phyloP scores from a whole-genome alignment of 2,888 invertebrate genomes.

The Tanypteryx hageni region DNA sequence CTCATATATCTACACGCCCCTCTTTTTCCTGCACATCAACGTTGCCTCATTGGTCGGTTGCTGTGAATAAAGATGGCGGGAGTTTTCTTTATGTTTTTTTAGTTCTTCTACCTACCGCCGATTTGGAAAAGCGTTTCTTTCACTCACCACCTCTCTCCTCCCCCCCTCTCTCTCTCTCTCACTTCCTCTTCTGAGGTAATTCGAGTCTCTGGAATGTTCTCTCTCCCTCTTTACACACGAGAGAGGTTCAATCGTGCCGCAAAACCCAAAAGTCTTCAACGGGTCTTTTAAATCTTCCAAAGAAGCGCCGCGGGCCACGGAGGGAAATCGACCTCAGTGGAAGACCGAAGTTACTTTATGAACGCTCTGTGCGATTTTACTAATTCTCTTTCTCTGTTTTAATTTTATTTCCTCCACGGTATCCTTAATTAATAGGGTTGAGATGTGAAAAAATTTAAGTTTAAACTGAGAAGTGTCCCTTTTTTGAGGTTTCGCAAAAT shows the following conservation, averaged over 20 bases:
- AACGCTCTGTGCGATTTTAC: neutral
- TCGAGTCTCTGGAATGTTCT: neutral
- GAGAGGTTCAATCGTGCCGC: conserved; percentile 51
- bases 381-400: neutral
- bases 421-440: neutral
- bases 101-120: conserved; percentile 22
- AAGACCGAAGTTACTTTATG: neutral
- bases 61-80: conserved; percentile 42
- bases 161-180: neutral
- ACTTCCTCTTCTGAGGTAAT: conserved; percentile 41
- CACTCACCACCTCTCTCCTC: neutral
- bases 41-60: conserved; percentile 38
- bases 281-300: conserved; percentile 38
- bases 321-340: conserved; percentile 46
- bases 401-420: neutral
- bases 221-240: conserved; percentile 1
- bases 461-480: neutral
- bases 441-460: neutral
- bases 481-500: too few species aligned
- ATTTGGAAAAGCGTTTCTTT: conserved; percentile 52
- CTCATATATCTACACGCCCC: neutral
- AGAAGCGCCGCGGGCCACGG: conserved; percentile 17
- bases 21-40: neutral
- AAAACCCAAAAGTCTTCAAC: conserved; percentile 52
- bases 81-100: neutral